Percentiles rank a stretch among this genome's conserved stretches.
phyloP scores from a whole-genome alignment of 2,888 invertebrate genomes.

The Axea sp. region DNA sequence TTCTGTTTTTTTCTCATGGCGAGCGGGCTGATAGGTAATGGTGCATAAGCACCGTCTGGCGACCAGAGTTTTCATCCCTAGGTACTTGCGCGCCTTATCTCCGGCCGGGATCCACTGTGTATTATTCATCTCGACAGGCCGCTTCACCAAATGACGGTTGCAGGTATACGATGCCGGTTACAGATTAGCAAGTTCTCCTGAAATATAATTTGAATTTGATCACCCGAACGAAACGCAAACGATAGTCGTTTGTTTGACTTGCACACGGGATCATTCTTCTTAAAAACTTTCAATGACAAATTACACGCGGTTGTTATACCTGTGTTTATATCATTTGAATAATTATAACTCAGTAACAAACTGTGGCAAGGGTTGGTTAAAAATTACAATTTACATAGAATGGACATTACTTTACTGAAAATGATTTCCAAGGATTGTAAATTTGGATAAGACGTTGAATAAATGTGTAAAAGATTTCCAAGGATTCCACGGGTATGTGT shows the following conservation, averaged over 20 bases:
- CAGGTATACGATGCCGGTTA: slow-evolving; percentile 57
- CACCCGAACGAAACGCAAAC: slow-evolving; percentile 25
- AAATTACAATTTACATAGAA: too few relatives aligned
- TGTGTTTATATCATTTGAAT: too few relatives aligned
- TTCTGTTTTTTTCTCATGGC: slow-evolving; percentile 29
- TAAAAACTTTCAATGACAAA: too few relatives aligned
- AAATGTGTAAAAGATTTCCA: too few relatives aligned
- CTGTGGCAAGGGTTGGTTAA: too few relatives aligned
- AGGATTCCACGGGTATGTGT: too few relatives aligned
- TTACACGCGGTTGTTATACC: too few relatives aligned
- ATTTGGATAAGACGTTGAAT: too few relatives aligned
- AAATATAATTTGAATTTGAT: slow-evolving; percentile 52
- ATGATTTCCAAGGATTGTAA: too few relatives aligned
- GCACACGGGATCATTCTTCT: too few relatives aligned
- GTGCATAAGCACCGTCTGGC: slow-evolving; percentile 59
- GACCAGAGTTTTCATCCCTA: slow-evolving; percentile 54
- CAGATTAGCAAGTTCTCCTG: slow-evolving; percentile 49
- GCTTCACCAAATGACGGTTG: slow-evolving; percentile 58
- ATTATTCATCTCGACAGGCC: slow-evolving; percentile 52
- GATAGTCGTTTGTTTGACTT: slow-evolving; percentile 1
- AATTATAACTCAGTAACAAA: too few relatives aligned
- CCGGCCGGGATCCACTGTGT: slow-evolving; percentile 29
- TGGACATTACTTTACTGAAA: too few relatives aligned
- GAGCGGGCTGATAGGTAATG: slow-evolving; percentile 53
- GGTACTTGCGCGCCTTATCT: slow-evolving; percentile 50